Conservation (phyloP, 2,888 invertebrate genomes). For the Drosophila birchii region DNA sequence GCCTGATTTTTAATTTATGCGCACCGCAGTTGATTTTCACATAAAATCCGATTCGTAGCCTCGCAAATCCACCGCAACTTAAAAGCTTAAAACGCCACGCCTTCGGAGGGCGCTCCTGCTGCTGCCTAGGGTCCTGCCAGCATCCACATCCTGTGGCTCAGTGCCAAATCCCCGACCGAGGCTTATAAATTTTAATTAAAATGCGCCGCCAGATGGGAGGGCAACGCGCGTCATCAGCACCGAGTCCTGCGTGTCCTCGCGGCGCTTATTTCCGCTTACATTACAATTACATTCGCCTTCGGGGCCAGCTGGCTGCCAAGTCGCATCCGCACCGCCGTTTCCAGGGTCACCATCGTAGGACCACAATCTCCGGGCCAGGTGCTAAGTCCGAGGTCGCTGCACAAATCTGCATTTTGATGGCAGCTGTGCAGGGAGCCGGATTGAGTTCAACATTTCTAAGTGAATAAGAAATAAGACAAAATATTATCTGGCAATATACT, state of each 20-base stretch:
- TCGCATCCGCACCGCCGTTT: conserved; percentile 15
- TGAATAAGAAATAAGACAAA: neutral
- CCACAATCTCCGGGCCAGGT: conserved; percentile 28
- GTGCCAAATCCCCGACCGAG: conserved; percentile 73
- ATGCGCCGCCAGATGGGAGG: conserved; percentile 59
- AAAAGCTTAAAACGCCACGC: conserved; percentile 76
- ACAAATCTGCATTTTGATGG: conserved; percentile 21
- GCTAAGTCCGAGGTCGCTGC: conserved; percentile 15
- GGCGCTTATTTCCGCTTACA: conserved; percentile 77
- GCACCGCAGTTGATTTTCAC: conserved; percentile 77
- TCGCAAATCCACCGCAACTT: conserved; percentile 76
- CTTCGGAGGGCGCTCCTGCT: conserved; percentile 17
- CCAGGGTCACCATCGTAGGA: conserved; percentile 16
- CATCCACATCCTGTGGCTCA: conserved; percentile 33
- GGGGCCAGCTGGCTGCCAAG: conserved; percentile 21
- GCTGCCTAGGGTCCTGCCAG: conserved; percentile 8
- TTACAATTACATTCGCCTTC: conserved; percentile 72
- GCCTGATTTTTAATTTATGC: conserved; percentile 76
- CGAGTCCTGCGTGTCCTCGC: conserved; percentile 30
- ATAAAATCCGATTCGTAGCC: conserved; percentile 71
- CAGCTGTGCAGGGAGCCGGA: neutral
- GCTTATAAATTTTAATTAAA: conserved; percentile 81
- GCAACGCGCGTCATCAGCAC: conserved; percentile 35
- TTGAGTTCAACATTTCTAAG: neutral
- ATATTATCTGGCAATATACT: neutral